These are phyloP conservation scores for Ancistrus triradiatus DNA, from an alignment of 2,113 vertebrate genomes.

Conservation along the genomic window DNA sequence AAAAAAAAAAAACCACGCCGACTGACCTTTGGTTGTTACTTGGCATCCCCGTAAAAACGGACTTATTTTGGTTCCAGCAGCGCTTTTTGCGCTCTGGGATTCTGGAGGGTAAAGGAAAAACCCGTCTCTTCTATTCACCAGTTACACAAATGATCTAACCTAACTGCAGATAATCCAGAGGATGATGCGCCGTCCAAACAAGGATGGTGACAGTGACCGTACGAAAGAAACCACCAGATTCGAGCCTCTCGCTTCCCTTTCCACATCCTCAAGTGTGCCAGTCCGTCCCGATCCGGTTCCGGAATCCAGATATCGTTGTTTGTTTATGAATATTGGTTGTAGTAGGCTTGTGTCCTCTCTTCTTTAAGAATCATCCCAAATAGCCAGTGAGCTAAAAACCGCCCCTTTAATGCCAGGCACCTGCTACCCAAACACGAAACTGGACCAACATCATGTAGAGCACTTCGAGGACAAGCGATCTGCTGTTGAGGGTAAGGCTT, in stretches of 20 bases:
- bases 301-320: background rate
- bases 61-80: no score
- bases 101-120: no score
- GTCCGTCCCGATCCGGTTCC: slow-evolving; percentile 51
- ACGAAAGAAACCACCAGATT: slow-evolving; percentile 81
- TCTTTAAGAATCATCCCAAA: slow-evolving; percentile 67
- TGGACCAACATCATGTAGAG: slow-evolving; percentile 61
- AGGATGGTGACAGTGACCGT: slow-evolving; percentile 81
- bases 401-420: slow-evolving; percentile 80
- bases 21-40: no score
- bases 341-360: background rate
- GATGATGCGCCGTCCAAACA: no score
- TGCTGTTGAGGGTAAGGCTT: slow-evolving; percentile 43
- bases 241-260: slow-evolving; percentile 82
- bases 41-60: no score
- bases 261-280: slow-evolving; percentile 87
- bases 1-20: no score
- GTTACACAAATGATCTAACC: no score
- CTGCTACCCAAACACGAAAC: slow-evolving; percentile 62
- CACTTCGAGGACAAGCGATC: slow-evolving; percentile 56
- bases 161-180: no score
- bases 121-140: no score
- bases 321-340: background rate
- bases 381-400: slow-evolving; percentile 70
- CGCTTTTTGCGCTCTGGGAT: no score